These are phyloP conservation scores for Symphodus melops DNA, from an alignment of 2,113 vertebrate genomes.

Conservation along the genomic window DNA sequence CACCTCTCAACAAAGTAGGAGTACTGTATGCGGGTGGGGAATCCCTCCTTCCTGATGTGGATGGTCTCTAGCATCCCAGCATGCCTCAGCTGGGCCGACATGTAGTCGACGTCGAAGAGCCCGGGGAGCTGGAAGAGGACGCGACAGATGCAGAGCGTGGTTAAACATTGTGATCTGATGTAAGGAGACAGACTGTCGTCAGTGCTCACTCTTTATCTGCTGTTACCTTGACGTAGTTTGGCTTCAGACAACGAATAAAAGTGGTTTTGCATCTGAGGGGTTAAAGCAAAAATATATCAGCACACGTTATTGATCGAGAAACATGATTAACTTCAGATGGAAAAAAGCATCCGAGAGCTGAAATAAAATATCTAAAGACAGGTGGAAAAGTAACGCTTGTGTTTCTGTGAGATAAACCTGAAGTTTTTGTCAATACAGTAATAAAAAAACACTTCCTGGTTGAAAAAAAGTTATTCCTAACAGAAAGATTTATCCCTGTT, in stretches of 20 bases:
- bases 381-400: too few species aligned
- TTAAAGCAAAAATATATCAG: conserved; percentile 18
- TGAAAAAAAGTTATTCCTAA: too few species aligned
- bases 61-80: conserved; percentile 88
- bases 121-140: conserved; percentile 81
- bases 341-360: too few species aligned
- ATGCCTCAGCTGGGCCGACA: conserved; percentile 88
- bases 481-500: too few species aligned
- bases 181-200: not conserved
- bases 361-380: too few species aligned
- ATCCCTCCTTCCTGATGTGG: conserved; percentile 85
- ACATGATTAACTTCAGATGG: not conserved
- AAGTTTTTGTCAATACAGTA: too few species aligned
- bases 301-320: conserved; percentile 2
- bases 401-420: too few species aligned
- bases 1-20: conserved; percentile 88
- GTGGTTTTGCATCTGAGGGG: conserved; percentile 85
- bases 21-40: conserved; percentile 86
- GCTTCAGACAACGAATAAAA: conserved; percentile 89
- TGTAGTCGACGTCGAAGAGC: conserved; percentile 90
- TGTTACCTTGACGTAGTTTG: conserved; percentile 85
- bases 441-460: too few species aligned
- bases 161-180: not conserved
- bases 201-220: not conserved
- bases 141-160: not conserved